A percentile compares a stretch with the other conserved stretches of the same genome.
phyloP scores from a whole-genome alignment of 2,888 invertebrate species.

The Melanophora roralis region DNA sequence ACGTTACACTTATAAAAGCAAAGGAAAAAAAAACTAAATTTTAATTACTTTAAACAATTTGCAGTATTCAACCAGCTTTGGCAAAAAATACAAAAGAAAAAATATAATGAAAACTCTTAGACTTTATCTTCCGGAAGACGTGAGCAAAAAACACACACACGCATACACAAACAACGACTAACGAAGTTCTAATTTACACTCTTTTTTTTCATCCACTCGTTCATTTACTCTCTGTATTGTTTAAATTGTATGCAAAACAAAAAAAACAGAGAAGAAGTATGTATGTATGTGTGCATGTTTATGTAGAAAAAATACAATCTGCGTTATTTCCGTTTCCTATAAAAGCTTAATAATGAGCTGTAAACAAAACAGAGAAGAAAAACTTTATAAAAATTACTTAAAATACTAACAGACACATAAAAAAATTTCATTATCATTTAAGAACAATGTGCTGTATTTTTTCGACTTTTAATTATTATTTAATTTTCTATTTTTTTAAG shows the following conservation, averaged over 20 bases:
- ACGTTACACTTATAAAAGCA: background rate
- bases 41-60: conserved; percentile 62
- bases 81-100: background rate
- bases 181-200: conserved; percentile 56
- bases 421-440: conserved; percentile 47
- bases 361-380: conserved; percentile 8
- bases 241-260: background rate
- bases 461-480: background rate
- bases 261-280: background rate
- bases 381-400: conserved; percentile 4
- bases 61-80: conserved; percentile 29
- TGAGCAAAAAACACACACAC: conserved; percentile 18
- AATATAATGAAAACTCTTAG: conserved; percentile 13
- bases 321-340: conserved; percentile 57
- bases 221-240: background rate
- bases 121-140: conserved; percentile 45
- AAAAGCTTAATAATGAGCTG: conserved; percentile 53
- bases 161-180: conserved; percentile 41
- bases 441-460: background rate
- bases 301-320: conserved; percentile 32
- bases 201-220: conserved; percentile 8
- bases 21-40: conserved; percentile 31
- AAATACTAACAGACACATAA: conserved; percentile 37
- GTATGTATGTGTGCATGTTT: background rate
- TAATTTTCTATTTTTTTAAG: too few relatives aligned